These are phyloP conservation scores for Heterodera schachtii DNA, from an alignment of 1,140 invertebrate genomes.

Conservation along the genomic window DNA sequence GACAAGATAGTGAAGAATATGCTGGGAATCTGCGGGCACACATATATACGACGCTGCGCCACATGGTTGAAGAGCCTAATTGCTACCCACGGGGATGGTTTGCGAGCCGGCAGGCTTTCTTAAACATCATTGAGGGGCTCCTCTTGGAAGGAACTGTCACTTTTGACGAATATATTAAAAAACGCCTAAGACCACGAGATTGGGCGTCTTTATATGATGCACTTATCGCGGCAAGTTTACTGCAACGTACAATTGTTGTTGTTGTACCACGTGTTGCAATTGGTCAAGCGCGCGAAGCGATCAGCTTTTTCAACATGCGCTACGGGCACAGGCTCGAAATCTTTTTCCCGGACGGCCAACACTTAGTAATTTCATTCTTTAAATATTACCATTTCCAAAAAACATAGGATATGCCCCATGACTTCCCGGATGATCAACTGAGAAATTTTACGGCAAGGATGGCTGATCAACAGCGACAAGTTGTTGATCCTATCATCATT, in stretches of 20 bases:
- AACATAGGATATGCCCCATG: not conserved
- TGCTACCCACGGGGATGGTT: not conserved
- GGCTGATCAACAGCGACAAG: no score
- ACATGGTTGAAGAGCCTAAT: not conserved
- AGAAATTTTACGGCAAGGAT: not conserved
- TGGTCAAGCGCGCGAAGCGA: no score
- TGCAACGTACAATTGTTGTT: not conserved
- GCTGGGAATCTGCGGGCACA: not conserved
- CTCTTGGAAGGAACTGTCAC: not conserved
- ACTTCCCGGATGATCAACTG: not conserved
- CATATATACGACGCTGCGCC: not conserved
- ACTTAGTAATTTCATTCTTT: not conserved
- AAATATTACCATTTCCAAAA: not conserved
- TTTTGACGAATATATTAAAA: not conserved
- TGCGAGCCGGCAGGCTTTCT: not conserved
- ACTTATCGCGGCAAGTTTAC: not conserved
- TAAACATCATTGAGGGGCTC: not conserved
- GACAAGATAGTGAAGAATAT: not conserved
- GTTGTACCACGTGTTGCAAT: not conserved
- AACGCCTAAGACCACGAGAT: not conserved
- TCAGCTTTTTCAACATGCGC: not conserved
- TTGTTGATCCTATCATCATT: no score
- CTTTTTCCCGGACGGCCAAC: not conserved
- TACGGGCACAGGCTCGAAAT: not conserved
- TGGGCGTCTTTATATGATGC: not conserved